Evolutionary conservation across 2,113 vertebrate genomes (phyloP).

Genomic region (Labeo catla): DNA sequence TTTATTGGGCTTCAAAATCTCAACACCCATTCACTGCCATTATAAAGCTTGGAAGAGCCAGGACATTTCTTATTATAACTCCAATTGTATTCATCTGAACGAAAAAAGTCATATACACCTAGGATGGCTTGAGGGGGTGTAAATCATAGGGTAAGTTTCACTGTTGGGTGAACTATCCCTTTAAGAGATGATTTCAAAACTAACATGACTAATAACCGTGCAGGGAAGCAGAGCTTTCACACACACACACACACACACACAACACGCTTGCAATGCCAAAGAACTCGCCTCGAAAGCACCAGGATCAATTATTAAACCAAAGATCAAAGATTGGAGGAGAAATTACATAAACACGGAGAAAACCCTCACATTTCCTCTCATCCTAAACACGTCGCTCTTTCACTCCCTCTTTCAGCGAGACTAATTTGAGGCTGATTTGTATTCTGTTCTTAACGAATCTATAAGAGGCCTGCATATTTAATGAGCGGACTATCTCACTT

Average conservation of each 20-base stretch:
- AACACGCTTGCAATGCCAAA: not conserved
- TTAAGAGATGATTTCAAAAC: not conserved
- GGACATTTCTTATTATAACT: no score
- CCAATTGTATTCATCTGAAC: no score
- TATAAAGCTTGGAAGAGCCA: no score
- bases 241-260: not conserved
- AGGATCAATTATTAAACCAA: slow-evolving; percentile 32
- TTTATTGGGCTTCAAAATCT: no score
- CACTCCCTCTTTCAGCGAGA: not conserved
- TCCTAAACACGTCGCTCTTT: not conserved
- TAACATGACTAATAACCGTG: not conserved
- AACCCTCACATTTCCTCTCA: slow-evolving; percentile 5
- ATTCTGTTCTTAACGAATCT: slow-evolving; percentile 24
- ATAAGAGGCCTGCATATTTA: slow-evolving; percentile 24
- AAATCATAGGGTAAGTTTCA: not conserved
- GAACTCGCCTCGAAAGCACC: not conserved
- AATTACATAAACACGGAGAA: slow-evolving; percentile 19
- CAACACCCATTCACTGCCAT: no score
- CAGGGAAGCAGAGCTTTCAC: not conserved
- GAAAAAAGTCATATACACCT: no score
- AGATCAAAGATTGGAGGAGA: slow-evolving; percentile 26
- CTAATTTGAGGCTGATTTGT: slow-evolving; percentile 12
- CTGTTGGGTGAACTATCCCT: not conserved
- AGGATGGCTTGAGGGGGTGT: no score
- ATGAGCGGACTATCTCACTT: slow-evolving; percentile 17